Percentiles rank a stretch among this genome's conserved stretches.
Evolutionary conservation across 2,113 vertebrate genomes (phyloP).

Genomic region (Thinocorus orbignyianus): DNA sequence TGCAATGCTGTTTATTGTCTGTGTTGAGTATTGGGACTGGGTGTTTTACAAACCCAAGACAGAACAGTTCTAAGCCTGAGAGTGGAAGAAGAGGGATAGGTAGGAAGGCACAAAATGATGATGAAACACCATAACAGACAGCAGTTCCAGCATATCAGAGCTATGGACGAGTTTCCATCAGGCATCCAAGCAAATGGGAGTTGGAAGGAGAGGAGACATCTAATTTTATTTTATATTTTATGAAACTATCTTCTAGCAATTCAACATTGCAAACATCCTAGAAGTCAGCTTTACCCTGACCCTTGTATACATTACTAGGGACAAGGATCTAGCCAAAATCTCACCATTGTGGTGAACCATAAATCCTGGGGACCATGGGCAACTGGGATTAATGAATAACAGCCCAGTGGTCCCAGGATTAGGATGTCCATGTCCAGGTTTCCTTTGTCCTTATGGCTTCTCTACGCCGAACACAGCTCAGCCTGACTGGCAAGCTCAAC

Average conservation of each 20-base stretch:
- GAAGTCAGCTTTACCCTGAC: not conserved
- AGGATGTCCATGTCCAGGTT: not conserved
- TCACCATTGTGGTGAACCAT: not conserved
- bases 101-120: not conserved
- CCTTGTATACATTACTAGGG: not conserved
- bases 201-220: not conserved
- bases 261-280: not conserved
- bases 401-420: not conserved
- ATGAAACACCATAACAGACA: not conserved
- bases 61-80: not conserved
- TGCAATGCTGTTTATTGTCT: not conserved
- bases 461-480: not conserved
- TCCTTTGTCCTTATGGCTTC: not conserved
- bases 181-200: not conserved
- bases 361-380: not conserved
- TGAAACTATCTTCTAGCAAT: not conserved
- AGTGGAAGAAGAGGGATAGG: not conserved
- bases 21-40: not conserved
- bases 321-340: slow-evolving; percentile 2
- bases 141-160: not conserved
- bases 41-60: not conserved
- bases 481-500: not conserved
- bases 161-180: not conserved
- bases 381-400: slow-evolving; percentile 5
- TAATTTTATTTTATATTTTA: not conserved